A percentile compares a stretch with the other conserved stretches of the same genome.
Conservation (phyloP, 2,113 vertebrate species). For the Glareola pratincola region DNA sequence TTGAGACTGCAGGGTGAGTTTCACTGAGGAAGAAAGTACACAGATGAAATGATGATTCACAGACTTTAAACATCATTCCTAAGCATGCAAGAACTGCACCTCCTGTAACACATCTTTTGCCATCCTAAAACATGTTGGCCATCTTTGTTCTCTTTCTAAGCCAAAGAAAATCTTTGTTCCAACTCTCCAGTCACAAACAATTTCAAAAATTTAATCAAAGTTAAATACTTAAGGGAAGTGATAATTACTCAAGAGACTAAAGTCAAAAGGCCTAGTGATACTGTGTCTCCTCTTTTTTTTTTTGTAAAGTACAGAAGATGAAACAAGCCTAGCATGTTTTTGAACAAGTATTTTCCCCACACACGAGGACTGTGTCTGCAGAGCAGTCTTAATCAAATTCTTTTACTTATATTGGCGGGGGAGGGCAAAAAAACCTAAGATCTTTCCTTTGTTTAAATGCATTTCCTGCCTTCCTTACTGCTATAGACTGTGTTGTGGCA, state of each 20-base stretch:
- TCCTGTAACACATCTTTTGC: background rate
- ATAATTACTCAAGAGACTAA: background rate
- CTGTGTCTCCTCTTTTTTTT: background rate
- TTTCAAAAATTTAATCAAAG: background rate
- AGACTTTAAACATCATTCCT: background rate
- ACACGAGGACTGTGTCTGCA: background rate
- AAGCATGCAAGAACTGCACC: background rate
- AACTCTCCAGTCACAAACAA: background rate
- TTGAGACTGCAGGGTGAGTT: background rate
- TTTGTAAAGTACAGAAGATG: background rate
- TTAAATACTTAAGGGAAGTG: background rate
- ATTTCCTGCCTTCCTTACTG: slow-evolving; percentile 87
- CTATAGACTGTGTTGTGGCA: slow-evolving; percentile 72
- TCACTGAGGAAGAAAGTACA: background rate
- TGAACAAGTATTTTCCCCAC: background rate
- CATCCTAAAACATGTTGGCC: background rate
- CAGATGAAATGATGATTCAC: background rate
- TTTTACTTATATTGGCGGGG: background rate
- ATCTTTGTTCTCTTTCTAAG: background rate
- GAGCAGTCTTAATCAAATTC: background rate
- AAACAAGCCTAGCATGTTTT: background rate
- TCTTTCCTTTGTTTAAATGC: slow-evolving; percentile 77
- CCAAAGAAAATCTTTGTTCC: background rate
- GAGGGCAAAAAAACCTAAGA: background rate
- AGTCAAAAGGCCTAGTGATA: background rate